phyloP scores from a whole-genome alignment of 1,140 invertebrate species.

The Eumaeus atala region DNA sequence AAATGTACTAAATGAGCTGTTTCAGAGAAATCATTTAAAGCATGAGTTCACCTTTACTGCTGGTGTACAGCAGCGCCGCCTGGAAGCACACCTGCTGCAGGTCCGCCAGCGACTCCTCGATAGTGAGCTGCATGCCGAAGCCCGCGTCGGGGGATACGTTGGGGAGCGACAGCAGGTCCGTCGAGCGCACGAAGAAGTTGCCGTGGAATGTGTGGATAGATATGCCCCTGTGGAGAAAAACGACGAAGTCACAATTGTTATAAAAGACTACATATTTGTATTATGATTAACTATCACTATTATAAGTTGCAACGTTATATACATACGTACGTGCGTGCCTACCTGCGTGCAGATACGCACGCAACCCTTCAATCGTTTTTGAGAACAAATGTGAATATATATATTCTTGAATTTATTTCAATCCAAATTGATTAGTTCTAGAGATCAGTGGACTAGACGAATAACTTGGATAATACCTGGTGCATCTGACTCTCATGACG shows the following conservation, averaged over 20 bases:
- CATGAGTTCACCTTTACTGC: slow-evolving; percentile 92
- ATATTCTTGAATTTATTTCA: no score
- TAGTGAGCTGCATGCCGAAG: slow-evolving; percentile 97
- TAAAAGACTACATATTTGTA: no score
- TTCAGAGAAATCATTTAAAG: no score
- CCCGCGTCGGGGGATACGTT: slow-evolving; percentile 99
- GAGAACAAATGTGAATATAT: no score
- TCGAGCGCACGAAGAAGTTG: slow-evolving; percentile 99
- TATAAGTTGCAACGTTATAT: no score
- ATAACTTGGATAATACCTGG: slow-evolving; percentile 75
- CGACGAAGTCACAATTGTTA: neutral
- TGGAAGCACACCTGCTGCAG: slow-evolving; percentile 96
- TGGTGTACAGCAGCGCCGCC: slow-evolving; percentile 97
- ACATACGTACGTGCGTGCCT: no score
- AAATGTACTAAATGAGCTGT: no score
- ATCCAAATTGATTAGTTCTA: no score
- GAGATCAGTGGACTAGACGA: neutral
- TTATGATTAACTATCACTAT: no score
- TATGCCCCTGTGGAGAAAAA: slow-evolving; percentile 79
- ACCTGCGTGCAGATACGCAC: no score
- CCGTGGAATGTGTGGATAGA: slow-evolving; percentile 99
- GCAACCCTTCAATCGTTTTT: no score
- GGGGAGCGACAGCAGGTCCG: slow-evolving; percentile 95
- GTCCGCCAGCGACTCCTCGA: slow-evolving; percentile 93
- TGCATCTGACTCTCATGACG: slow-evolving; percentile 97